Conservation (phyloP, 1,140 invertebrate genomes). For the Temnothorax longispinosus region DNA sequence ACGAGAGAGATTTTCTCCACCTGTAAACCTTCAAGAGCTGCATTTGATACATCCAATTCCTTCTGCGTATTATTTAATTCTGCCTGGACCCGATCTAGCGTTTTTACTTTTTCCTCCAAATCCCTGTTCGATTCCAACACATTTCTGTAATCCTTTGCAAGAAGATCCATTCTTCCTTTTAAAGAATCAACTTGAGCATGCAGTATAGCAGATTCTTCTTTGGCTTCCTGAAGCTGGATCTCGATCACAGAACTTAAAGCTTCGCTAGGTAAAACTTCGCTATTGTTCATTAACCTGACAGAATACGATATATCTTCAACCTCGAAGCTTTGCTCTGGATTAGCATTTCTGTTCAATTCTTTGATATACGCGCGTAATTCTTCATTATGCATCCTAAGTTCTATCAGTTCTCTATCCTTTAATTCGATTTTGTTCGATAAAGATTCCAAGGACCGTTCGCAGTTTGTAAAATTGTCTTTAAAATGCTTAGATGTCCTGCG, state of each 20-base stretch:
- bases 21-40: slow-evolving; percentile 42
- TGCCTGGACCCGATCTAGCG: slow-evolving; percentile 30
- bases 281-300: slow-evolving; percentile 57
- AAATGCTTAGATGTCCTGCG: slow-evolving; percentile 67
- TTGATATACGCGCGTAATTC: slow-evolving; percentile 79
- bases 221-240: slow-evolving; percentile 82
- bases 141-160: slow-evolving; percentile 19
- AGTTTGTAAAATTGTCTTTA: slow-evolving; percentile 75
- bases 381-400: slow-evolving; percentile 80
- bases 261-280: slow-evolving; percentile 79
- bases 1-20: slow-evolving; percentile 50
- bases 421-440: slow-evolving; percentile 75
- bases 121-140: slow-evolving; percentile 3
- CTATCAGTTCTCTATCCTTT: slow-evolving; percentile 79
- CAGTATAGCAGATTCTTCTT: slow-evolving; percentile 76
- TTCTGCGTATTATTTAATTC: slow-evolving; percentile 40
- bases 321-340: slow-evolving; percentile 81
- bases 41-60: slow-evolving; percentile 33
- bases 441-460: slow-evolving; percentile 75
- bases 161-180: slow-evolving; percentile 46
- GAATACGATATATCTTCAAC: slow-evolving; percentile 67
- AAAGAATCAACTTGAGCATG: slow-evolving; percentile 69
- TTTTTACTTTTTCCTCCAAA: slow-evolving; percentile 41
- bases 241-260: slow-evolving; percentile 83
- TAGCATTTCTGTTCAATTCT: slow-evolving; percentile 70